Conservation (phyloP, 23 tunicate genomes). For the Ciona savignyi region DNA sequence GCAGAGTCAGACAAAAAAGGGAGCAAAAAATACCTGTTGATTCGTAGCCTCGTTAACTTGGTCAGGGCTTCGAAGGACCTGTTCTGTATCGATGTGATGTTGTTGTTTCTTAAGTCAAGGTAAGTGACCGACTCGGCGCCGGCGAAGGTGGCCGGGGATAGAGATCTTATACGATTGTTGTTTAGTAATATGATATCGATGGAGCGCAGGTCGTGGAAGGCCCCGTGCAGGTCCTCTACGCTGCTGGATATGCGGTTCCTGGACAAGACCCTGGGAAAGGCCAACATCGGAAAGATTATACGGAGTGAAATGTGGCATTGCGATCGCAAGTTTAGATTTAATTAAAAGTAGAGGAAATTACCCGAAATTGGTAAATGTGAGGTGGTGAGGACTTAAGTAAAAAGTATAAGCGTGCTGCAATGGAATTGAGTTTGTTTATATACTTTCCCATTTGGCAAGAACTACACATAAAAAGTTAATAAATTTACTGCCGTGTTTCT, state of each 20-base stretch:
- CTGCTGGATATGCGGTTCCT: conserved; percentile 63
- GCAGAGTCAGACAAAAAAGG: too few relatives aligned
- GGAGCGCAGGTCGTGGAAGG: conserved; percentile 28
- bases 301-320: not conserved
- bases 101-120: conserved; percentile 56
- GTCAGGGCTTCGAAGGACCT: conserved; percentile 25
- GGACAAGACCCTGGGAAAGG: conserved; percentile 38
- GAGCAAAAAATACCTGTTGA: too few relatives aligned
- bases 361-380: too few relatives aligned
- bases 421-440: too few relatives aligned
- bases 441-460: too few relatives aligned
- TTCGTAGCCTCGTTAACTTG: conserved; percentile 11
- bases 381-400: not conserved
- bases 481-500: too few relatives aligned
- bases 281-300: not conserved
- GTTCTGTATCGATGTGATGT: conserved; percentile 68
- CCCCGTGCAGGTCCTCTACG: conserved; percentile 60
- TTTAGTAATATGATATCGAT: conserved; percentile 20
- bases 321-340: not conserved
- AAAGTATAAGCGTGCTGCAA: too few relatives aligned
- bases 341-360: not conserved
- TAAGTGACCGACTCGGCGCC: conserved; percentile 29
- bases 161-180: conserved; percentile 51
- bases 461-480: too few relatives aligned
- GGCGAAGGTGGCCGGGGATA: conserved; percentile 33